These are phyloP conservation scores for Drosophila seguyi DNA, from an alignment of 1,140 invertebrate genomes.

Conservation along the genomic window DNA sequence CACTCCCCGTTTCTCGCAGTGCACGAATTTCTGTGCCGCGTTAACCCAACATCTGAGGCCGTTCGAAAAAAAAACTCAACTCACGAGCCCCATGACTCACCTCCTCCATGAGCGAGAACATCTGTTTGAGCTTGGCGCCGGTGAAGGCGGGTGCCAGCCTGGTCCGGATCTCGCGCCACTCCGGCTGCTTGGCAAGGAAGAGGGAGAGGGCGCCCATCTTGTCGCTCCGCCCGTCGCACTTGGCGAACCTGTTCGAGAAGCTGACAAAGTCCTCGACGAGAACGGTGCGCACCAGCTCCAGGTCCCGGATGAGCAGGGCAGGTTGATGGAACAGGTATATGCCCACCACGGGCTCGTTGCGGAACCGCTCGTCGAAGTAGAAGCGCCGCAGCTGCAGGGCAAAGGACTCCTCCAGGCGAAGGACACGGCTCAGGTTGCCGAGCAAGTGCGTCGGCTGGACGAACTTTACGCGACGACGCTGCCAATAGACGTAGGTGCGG, in stretches of 20 bases:
- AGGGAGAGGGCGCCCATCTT: constrained; percentile 79
- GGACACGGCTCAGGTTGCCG: constrained; percentile 76
- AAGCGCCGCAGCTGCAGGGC: constrained; percentile 73
- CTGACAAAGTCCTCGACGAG: constrained; percentile 86
- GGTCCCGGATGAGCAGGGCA: constrained; percentile 86
- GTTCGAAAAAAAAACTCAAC: background rate
- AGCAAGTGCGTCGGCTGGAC: constrained; percentile 74
- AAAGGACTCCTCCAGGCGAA: constrained; percentile 74
- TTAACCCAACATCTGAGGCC: background rate
- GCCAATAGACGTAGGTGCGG: constrained; percentile 83
- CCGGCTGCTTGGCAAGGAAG: constrained; percentile 75
- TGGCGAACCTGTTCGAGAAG: constrained; percentile 79
- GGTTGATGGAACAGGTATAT: constrained; percentile 86
- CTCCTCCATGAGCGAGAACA: constrained; percentile 87
- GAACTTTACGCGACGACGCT: constrained; percentile 78
- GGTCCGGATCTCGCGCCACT: constrained; percentile 86
- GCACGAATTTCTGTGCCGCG: background rate
- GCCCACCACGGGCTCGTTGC: constrained; percentile 83
- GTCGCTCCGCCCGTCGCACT: constrained; percentile 69
- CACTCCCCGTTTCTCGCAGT: background rate
- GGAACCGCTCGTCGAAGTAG: constrained; percentile 72
- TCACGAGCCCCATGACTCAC: constrained; percentile 40
- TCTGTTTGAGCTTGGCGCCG: constrained; percentile 86
- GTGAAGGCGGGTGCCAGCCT: constrained; percentile 87
- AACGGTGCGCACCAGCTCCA: constrained; percentile 86